Conservation (phyloP, 2,113 vertebrate species). For the Sterrhoptilus dennistouni region DNA sequence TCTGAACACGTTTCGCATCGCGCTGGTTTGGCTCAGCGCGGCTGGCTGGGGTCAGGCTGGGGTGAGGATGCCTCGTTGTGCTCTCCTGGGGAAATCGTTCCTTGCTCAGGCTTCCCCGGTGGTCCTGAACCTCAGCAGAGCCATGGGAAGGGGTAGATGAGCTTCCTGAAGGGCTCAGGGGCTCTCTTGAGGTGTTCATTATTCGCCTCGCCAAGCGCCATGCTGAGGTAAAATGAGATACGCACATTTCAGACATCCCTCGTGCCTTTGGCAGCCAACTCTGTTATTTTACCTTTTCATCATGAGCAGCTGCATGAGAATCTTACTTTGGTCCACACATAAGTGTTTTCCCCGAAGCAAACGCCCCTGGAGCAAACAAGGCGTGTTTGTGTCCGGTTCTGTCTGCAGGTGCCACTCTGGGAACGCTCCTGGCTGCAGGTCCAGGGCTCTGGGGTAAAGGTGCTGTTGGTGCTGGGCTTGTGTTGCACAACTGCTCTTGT, state of each 20-base stretch:
- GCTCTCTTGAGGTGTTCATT: not conserved
- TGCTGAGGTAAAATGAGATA: not conserved
- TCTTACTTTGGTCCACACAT: not conserved
- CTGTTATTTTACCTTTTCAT: not conserved
- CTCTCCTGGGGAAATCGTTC: not conserved
- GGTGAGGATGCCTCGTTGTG: rapidly evolving
- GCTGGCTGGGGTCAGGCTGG: not conserved
- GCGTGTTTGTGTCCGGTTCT: rapidly evolving
- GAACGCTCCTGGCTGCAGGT: not conserved
- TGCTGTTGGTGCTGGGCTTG: not conserved
- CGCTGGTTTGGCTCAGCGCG: not conserved
- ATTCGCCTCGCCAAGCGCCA: not conserved
- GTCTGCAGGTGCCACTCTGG: rapidly evolving
- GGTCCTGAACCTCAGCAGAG: not conserved
- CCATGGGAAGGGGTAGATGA: not conserved
- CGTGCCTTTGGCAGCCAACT: not conserved
- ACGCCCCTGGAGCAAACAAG: not conserved
- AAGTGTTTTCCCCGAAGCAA: not conserved
- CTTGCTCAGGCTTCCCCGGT: rapidly evolving
- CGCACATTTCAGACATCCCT: rapidly evolving
- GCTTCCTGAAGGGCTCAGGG: not conserved
- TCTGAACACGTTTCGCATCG: rapidly evolving
- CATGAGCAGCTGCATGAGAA: not conserved
- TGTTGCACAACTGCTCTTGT: rapidly evolving
- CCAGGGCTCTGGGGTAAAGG: not conserved